Evolutionary conservation across 2,113 vertebrate genomes (phyloP).

Genomic region (Gasterosteus nipponicus): DNA sequence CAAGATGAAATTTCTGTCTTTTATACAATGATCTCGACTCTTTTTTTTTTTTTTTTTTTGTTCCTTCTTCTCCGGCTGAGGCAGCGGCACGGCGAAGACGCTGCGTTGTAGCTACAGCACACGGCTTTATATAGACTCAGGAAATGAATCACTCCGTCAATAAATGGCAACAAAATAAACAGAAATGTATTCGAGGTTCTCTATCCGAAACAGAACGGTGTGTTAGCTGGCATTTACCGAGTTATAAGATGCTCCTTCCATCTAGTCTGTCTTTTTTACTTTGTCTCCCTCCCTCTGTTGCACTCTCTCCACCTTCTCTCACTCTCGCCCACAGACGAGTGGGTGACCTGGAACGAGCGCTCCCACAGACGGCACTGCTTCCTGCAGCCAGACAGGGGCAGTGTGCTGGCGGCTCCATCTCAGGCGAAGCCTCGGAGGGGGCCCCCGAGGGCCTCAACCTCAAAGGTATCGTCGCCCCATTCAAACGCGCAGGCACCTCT

Average conservation of each 20-base stretch:
- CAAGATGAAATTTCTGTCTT: conserved; percentile 46
- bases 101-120: conserved; percentile 46
- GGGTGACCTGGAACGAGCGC: conserved; percentile 72
- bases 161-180: conserved; percentile 68
- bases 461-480: background rate
- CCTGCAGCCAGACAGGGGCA: conserved; percentile 51
- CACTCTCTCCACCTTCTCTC: conserved; percentile 51
- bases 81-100: conserved; percentile 45
- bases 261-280: conserved; percentile 47
- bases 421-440: background rate
- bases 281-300: conserved; percentile 39
- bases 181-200: conserved; percentile 55
- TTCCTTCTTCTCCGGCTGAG: conserved; percentile 38
- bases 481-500: conserved; percentile 38
- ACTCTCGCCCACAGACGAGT: conserved; percentile 67
- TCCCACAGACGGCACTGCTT: conserved; percentile 53
- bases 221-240: conserved; percentile 59
- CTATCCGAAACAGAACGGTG: conserved; percentile 47
- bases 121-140: conserved; percentile 70
- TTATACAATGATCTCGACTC: conserved; percentile 36
- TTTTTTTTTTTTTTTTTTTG: conserved; percentile 10
- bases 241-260: conserved; percentile 47
- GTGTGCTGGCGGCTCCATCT: conserved; percentile 15
- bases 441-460: conserved; percentile 9
- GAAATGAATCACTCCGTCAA: conserved; percentile 74